Base-by-base conservation (phyloP, 2,888 invertebrate genomes). In the Drosophila nigricruria region DNA sequence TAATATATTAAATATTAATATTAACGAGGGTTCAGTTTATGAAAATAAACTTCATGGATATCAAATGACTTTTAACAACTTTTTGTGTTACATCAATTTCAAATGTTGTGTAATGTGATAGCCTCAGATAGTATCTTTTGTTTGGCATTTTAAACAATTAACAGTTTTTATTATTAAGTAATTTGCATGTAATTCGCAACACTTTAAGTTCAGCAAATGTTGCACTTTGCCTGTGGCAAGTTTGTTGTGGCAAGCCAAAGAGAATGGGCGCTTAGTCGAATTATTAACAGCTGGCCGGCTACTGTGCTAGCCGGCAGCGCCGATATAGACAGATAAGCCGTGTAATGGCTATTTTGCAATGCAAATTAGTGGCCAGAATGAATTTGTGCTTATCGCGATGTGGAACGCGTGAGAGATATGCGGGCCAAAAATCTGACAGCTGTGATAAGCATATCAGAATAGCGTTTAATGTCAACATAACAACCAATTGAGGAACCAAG, bases 281-380 rank as follows among this genome's bases (percentile, higher is more conserved):
- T 67, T 62, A 67, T 32, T 52, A 67, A 18, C 38, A 45, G 27
- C 49, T 64, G 42, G 52, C 45, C n/a, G 18, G 83, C 82, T 82
- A 82, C 82, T 73, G 87, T 78, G 45, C 42, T 30, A n/a, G n/a
- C n/a, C n/a, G n/a, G 30, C 20, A 38, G 25, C 53, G 8, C n/a
- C 58, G 66, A 59, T 53, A 16, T 34, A 16, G 38, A 4, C 45
- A 67, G 89, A 84, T 89, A 84, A 84, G 62, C 47, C 16, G 38
- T n/a, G 36, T 56, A 79, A 79, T 77, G 75, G 53, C 9, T 50
- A 59, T 70, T 87, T 79, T 78, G 89, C 89, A 84, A 81, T 89
- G 69, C 67, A 84, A 87, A 87, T 84, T 72, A 67, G 57, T 58
- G 67, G 52, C 63, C 65, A 53, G 64, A 68, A 78, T 69, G 64